Conservation (phyloP, 2,797 vertebrate genomes). For the Dermochelys coriacea region DNA sequence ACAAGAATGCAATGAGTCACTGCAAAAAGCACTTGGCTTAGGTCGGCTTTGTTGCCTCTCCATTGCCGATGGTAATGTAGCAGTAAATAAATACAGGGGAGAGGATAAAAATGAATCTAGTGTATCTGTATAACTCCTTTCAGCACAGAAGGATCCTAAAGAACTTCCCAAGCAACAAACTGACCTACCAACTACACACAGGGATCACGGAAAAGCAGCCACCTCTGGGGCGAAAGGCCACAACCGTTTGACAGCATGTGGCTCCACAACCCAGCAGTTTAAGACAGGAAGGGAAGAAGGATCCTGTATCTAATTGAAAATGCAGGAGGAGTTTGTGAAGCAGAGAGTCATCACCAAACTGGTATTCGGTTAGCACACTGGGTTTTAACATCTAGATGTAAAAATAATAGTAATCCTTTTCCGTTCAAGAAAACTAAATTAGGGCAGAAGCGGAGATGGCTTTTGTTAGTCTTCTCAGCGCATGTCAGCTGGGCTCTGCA, state of each 20-base stretch:
- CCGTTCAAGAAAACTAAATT: constrained; percentile 46
- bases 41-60: constrained; percentile 53
- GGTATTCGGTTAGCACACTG: neutral
- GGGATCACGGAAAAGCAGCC: neutral
- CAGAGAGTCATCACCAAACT: neutral
- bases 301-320: neutral
- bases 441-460: neutral
- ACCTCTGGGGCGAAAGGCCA: neutral
- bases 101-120: neutral
- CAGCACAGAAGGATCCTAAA: constrained; percentile 44
- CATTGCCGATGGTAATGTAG: constrained; percentile 51
- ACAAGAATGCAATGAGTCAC: constrained; percentile 71
- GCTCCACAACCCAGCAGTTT: neutral
- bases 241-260: neutral
- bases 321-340: accelerated
- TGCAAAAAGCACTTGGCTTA: constrained; percentile 50
- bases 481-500: accelerated
- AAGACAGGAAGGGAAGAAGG: neutral
- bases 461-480: constrained; percentile 3
- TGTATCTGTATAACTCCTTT: constrained; percentile 32
- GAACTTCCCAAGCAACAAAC: neutral
- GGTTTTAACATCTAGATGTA: neutral
- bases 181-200: too few relatives aligned
- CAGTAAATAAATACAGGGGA: constrained; percentile 51
- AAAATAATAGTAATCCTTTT: constrained; percentile 36